A percentile compares a stretch with the other conserved stretches of the same genome.
Evolutionary conservation across 2,797 vertebrate genomes (phyloP).

Genomic region (Phataginus tetradactyla): DNA sequence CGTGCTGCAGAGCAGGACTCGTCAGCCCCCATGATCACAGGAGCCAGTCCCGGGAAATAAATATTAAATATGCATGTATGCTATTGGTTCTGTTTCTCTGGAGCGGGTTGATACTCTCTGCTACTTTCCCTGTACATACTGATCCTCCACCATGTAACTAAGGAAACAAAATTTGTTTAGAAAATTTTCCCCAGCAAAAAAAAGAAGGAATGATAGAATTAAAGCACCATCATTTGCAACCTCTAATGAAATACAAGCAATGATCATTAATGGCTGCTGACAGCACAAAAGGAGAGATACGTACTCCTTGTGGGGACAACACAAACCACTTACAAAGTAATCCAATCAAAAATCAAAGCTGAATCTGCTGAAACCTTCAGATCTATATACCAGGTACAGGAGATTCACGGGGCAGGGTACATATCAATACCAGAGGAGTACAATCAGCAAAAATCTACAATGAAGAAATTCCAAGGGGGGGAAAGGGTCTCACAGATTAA

Average conservation of each 20-base stretch:
- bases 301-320: background rate
- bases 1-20: background rate
- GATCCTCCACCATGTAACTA: background rate
- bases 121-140: background rate
- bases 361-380: background rate
- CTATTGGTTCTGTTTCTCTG: background rate
- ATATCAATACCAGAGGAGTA: background rate
- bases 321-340: background rate
- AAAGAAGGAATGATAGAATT: background rate
- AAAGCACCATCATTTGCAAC: background rate
- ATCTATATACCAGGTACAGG: background rate
- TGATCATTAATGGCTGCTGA: background rate
- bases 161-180: background rate
- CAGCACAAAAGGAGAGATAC: background rate
- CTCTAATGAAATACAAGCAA: background rate
- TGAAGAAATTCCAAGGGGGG: background rate
- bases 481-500: background rate
- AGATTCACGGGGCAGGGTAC: background rate
- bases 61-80: background rate
- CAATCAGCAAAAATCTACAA: background rate
- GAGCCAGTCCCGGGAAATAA: background rate
- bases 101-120: background rate
- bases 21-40: background rate
- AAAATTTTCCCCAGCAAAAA: background rate
- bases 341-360: background rate